Evolutionary conservation across 1,140 invertebrate genomes (phyloP).

Genomic region (Drosophila auraria): DNA sequence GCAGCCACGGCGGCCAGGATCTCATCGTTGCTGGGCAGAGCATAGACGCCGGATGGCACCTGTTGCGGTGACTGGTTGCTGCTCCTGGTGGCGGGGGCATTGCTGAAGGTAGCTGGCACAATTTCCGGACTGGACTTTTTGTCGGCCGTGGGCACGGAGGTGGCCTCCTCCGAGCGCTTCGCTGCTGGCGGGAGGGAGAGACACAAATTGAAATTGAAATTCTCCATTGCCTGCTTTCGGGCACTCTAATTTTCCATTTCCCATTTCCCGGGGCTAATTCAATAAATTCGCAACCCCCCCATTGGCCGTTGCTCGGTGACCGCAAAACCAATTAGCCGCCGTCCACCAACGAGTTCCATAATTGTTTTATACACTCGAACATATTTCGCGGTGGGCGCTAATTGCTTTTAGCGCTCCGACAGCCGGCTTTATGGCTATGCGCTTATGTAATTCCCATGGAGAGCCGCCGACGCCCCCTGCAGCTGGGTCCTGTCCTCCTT

Average conservation of each 20-base stretch:
- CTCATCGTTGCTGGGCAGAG: slow-evolving; percentile 77
- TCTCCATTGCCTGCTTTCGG: slow-evolving; percentile 48
- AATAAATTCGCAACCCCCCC: slow-evolving; percentile 52
- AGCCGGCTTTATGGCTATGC: slow-evolving; percentile 66
- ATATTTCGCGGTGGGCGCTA: slow-evolving; percentile 50
- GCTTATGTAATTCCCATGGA: slow-evolving; percentile 54
- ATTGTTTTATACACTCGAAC: slow-evolving; percentile 65
- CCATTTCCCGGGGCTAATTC: slow-evolving; percentile 56
- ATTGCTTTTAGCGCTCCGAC: slow-evolving; percentile 77
- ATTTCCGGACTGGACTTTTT: slow-evolving; percentile 84
- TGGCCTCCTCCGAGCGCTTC: slow-evolving; percentile 53
- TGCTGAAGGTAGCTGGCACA: slow-evolving; percentile 77
- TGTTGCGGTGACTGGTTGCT: slow-evolving; percentile 35
- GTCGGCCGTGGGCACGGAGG: slow-evolving; percentile 55
- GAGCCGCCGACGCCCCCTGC: slow-evolving; percentile 26
- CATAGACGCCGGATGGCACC: slow-evolving; percentile 53
- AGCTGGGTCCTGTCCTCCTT: slow-evolving; percentile 39
- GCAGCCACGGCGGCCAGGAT: slow-evolving; percentile 79
- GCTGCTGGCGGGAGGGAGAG: slow-evolving; percentile 25
- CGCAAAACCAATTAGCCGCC: slow-evolving; percentile 73
- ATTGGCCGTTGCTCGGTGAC: slow-evolving; percentile 16
- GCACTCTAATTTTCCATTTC: slow-evolving; percentile 58
- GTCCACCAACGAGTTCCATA: slow-evolving; percentile 61
- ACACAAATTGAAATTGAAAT: slow-evolving; percentile 52
- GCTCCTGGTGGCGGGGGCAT: slow-evolving; percentile 56